Evolutionary conservation across 2,797 vertebrate genomes (phyloP).

Genomic region (Pelodytes ibericus): DNA sequence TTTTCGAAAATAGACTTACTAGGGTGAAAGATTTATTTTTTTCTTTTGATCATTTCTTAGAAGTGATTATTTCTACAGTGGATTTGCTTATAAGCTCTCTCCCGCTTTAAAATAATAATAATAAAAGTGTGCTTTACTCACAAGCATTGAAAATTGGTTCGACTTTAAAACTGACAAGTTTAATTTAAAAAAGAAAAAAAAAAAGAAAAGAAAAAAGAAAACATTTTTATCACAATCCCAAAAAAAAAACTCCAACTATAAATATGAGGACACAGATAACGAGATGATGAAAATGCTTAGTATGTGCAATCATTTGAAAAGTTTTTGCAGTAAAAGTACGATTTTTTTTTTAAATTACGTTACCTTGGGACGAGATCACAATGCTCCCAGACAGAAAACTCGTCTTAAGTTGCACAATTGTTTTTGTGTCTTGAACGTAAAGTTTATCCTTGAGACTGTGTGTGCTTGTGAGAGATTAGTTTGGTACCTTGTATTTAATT

Average conservation of each 20-base stretch:
- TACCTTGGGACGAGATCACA: conserved; percentile 8
- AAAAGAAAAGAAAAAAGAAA: too few relatives aligned
- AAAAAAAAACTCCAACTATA: conserved; percentile 47
- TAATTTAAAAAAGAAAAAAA: conserved; percentile 60
- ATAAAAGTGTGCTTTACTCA: conserved; percentile 61
- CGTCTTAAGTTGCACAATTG: neutral
- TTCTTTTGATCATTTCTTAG: conserved; percentile 78
- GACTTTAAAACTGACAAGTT: conserved; percentile 62
- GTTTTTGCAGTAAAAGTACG: conserved; percentile 14
- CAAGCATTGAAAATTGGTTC: conserved; percentile 55
- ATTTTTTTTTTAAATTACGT: conserved; percentile 42
- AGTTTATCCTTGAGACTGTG: conserved; percentile 64
- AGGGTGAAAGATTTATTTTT: conserved; percentile 75
- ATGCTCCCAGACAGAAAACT: neutral
- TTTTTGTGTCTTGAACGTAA: neutral
- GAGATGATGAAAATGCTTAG: conserved; percentile 37
- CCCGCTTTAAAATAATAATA: too few relatives aligned
- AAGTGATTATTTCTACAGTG: conserved; percentile 73
- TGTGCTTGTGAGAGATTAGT: conserved; percentile 90
- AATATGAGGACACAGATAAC: conserved; percentile 53
- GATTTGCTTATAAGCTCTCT: conserved; percentile 69
- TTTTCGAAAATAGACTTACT: conserved; percentile 69
- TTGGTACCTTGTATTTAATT: conserved; percentile 76
- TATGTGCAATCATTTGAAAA: conserved; percentile 57
- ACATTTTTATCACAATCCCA: conserved; percentile 57